A percentile compares a stretch with the other conserved stretches of the same genome.
Conservation (phyloP, 2,113 vertebrate genomes). For the Echinops telfairi region DNA sequence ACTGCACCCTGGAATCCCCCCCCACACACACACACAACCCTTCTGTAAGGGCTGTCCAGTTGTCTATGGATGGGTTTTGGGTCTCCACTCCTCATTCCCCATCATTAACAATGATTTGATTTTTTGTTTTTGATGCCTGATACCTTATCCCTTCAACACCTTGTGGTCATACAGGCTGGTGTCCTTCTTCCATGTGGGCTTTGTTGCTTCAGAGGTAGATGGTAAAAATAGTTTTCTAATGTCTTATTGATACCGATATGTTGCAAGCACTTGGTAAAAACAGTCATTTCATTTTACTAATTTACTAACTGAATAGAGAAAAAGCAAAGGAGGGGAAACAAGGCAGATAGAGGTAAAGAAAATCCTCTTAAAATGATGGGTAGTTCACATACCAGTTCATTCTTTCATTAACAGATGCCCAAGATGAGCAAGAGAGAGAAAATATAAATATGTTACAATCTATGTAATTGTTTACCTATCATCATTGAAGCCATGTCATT, state of each 20-base stretch:
- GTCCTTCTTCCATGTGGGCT: too few relatives aligned
- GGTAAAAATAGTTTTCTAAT: neutral
- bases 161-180: too few relatives aligned
- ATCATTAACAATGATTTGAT: too few relatives aligned
- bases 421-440: neutral
- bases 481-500: neutral
- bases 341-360: neutral
- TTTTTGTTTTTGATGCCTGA: too few relatives aligned
- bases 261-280: neutral
- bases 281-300: neutral
- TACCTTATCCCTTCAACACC: too few relatives aligned
- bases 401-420: neutral
- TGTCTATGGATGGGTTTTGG: too few relatives aligned
- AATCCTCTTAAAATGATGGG: neutral
- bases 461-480: conserved; percentile 19
- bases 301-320: neutral
- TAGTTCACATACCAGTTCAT: neutral
- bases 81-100: too few relatives aligned
- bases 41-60: too few relatives aligned
- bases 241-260: neutral
- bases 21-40: too few relatives aligned
- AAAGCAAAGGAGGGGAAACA: neutral
- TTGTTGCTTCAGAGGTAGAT: neutral
- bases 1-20: too few relatives aligned
- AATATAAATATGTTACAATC: neutral